A percentile compares a stretch with the other conserved stretches of the same genome.
Evolutionary conservation across 2,113 vertebrate genomes (phyloP).

Genomic region (Himantopus leucocephalus): DNA sequence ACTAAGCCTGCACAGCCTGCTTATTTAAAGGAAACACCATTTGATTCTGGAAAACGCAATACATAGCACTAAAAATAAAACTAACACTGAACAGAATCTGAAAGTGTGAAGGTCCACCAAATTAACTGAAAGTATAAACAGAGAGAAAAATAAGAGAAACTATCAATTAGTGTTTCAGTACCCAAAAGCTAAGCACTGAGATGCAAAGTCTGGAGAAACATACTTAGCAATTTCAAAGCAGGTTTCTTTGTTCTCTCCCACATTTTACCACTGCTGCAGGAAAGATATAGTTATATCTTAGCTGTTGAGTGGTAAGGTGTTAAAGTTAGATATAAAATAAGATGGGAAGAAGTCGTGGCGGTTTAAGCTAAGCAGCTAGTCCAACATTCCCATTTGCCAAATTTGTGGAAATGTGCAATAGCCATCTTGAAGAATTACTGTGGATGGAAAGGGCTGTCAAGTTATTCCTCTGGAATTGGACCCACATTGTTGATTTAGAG

Average conservation of each 20-base stretch:
- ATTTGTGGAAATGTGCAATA: not conserved
- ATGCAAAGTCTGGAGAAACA: not conserved
- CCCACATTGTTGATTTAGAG: not conserved
- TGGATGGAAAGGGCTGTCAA: not conserved
- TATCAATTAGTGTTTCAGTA: not conserved
- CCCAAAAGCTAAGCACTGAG: fast-evolving
- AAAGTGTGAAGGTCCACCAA: not conserved
- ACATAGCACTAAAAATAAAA: not conserved
- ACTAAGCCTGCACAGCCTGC: not conserved
- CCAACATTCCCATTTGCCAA: not conserved
- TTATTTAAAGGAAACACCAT: not conserved
- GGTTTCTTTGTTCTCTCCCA: not conserved
- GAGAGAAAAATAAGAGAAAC: not conserved
- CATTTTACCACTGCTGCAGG: not conserved
- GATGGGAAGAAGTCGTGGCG: not conserved
- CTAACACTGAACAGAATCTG: not conserved
- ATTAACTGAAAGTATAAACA: not conserved
- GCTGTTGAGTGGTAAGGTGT: not conserved
- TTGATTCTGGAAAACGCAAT: not conserved
- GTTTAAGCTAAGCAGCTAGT: not conserved
- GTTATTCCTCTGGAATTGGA: not conserved
- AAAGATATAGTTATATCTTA: not conserved
- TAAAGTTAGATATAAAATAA: not conserved
- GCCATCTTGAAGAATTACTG: not conserved
- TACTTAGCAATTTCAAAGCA: not conserved